Evolutionary conservation across 2,797 vertebrate species (phyloP).

Genomic region (Potorous gilbertii): DNA sequence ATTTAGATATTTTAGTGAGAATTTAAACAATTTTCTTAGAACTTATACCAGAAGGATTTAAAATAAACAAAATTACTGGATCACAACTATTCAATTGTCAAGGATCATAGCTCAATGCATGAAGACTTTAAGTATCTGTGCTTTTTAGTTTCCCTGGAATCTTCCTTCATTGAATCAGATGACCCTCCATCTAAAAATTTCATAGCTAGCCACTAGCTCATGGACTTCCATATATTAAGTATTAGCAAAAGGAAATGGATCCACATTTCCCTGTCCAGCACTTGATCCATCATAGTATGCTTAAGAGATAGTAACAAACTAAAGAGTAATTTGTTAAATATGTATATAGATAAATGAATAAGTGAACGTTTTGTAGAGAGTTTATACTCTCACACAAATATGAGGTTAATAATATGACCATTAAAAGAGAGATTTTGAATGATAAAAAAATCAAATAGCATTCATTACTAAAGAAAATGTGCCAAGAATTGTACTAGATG

Average conservation of each 20-base stretch:
- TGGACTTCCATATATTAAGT: background rate
- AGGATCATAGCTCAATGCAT: background rate
- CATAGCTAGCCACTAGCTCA: background rate
- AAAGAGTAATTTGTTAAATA: background rate
- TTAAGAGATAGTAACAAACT: background rate
- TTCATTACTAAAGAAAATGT: background rate
- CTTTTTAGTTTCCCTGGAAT: background rate
- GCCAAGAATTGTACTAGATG: background rate
- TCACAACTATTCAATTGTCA: background rate
- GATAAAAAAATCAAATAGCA: background rate
- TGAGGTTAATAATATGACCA: background rate
- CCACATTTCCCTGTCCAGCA: background rate
- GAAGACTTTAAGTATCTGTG: background rate
- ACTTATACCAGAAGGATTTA: background rate
- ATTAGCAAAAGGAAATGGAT: background rate
- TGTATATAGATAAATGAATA: background rate
- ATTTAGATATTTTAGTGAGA: slow-evolving; percentile 30
- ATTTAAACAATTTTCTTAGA: slow-evolving; percentile 14
- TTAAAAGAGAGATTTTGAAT: background rate
- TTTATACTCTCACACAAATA: too few relatives aligned
- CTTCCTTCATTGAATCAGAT: background rate
- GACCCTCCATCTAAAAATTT: background rate
- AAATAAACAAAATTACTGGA: background rate
- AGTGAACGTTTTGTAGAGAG: background rate
- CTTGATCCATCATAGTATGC: background rate